phyloP scores from a whole-genome alignment of 2,113 vertebrate species.

The Ia io region DNA sequence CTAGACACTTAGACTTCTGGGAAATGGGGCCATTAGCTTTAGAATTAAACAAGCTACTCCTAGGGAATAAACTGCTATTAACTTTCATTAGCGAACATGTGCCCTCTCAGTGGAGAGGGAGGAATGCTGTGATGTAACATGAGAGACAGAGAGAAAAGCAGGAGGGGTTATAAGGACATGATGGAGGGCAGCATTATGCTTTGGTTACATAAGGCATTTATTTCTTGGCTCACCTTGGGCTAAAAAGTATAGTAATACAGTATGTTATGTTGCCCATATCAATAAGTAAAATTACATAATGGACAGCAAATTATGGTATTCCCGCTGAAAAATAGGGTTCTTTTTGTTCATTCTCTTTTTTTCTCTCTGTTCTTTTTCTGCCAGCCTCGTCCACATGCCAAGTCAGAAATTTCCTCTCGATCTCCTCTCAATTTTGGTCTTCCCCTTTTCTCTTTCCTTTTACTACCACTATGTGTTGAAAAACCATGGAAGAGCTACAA shows the following conservation, averaged over 20 bases:
- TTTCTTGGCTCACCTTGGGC: neutral
- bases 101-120: neutral
- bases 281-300: neutral
- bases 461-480: neutral
- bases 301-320: neutral
- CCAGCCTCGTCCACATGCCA: neutral
- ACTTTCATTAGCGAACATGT: constrained; percentile 57
- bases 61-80: constrained; percentile 46
- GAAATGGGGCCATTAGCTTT: constrained; percentile 63
- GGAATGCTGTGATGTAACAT: neutral
- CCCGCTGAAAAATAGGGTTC: neutral
- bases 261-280: neutral
- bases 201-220: neutral
- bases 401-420: constrained; percentile 27
- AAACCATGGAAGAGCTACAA: neutral
- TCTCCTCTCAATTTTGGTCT: neutral
- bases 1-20: constrained; percentile 41
- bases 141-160: neutral
- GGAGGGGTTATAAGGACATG: neutral
- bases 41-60: constrained; percentile 48
- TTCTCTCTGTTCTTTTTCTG: neutral
- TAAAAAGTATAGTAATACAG: neutral
- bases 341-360: neutral
- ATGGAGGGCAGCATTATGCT: neutral
- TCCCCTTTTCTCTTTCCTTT: neutral